These are phyloP conservation scores for Calameuta idolon DNA, from an alignment of 2,888 invertebrate genomes.

Conservation along the genomic window DNA sequence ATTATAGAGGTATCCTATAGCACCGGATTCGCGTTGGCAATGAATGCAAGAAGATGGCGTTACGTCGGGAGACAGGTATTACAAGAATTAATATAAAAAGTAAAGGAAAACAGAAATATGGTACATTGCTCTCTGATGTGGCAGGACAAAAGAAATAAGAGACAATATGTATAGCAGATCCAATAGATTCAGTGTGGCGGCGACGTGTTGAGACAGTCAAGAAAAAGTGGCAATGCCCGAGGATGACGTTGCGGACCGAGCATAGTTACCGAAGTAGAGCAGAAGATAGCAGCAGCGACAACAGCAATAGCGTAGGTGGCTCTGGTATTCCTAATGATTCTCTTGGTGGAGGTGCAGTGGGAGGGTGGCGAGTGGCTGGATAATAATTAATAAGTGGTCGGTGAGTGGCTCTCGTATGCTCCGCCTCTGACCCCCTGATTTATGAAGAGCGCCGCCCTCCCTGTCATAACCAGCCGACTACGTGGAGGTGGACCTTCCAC, in stretches of 20 bases:
- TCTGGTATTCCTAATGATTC: background rate
- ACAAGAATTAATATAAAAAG: background rate
- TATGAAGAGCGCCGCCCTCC: slow-evolving; percentile 66
- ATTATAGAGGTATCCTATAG: background rate
- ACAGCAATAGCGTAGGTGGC: slow-evolving; percentile 30
- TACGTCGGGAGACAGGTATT: background rate
- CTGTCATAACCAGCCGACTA: slow-evolving; percentile 64
- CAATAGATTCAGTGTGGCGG: background rate
- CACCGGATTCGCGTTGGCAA: background rate
- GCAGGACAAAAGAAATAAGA: background rate
- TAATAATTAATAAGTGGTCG: slow-evolving; percentile 66
- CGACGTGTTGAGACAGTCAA: background rate
- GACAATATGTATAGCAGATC: background rate
- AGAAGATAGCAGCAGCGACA: background rate
- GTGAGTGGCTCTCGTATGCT: slow-evolving; percentile 62
- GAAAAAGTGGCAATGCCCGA: background rate
- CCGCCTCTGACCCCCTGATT: slow-evolving; percentile 64
- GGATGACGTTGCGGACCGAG: background rate
- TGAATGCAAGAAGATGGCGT: background rate
- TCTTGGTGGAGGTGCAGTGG: background rate
- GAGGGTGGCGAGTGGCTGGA: slow-evolving; percentile 28
- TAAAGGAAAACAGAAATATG: background rate
- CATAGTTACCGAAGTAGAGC: background rate
- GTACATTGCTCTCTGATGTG: background rate
- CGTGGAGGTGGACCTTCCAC: slow-evolving; percentile 11